Evolutionary conservation across 2,797 vertebrate genomes (phyloP), one percentile per base, ranked within the genome.

Genomic region (Lepus townsendii): DNA sequence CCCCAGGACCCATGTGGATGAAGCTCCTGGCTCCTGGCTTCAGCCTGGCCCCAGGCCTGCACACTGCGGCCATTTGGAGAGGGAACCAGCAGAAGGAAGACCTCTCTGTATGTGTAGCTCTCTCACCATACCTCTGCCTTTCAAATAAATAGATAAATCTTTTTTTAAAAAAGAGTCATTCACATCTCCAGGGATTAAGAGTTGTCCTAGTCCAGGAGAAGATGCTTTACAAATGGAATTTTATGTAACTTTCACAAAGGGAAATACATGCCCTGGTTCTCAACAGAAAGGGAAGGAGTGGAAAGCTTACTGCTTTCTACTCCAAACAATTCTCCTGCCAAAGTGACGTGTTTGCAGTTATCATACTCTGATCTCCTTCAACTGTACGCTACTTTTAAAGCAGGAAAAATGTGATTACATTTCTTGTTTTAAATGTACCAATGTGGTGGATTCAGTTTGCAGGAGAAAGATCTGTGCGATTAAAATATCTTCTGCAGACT

Each of bases 241-340:
- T 63, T 38, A 3, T 14, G 20, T 6, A n/a, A 30, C 32, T 38
- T 62, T 52, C 14, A 30, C 9, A 19, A 32, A 52, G 22, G 27
- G 32, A 89, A 52, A 26, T 19, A 1, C 16, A 8, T 2, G 22
- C 30, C 52, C 32, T 12, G 22, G 68, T 76, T 72, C 76, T 47
- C 27, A 16, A 27, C 3, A n/a, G 52, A 83, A 69, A 35, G 26
- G 38, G 30, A 11, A 5, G 50, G n/a, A 20, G 11, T 13, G 24
- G 27, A 32, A 26, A 32, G 17, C 10, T 7, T 6, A 22, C 2
- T 16, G 8, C 26, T 60, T 77, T 72, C 19, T 16, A 24, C 38
- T 69, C 38, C n/a, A 60, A 63, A 13, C 6, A 27, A 7, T 50
- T 22, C 65, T 62, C 11, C 14, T 0, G 0, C 62, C 42, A 4